A percentile compares a stretch with the other conserved stretches of the same genome.
phyloP scores from a whole-genome alignment of 2,797 vertebrate genomes.

The Argyrosomus regius region DNA sequence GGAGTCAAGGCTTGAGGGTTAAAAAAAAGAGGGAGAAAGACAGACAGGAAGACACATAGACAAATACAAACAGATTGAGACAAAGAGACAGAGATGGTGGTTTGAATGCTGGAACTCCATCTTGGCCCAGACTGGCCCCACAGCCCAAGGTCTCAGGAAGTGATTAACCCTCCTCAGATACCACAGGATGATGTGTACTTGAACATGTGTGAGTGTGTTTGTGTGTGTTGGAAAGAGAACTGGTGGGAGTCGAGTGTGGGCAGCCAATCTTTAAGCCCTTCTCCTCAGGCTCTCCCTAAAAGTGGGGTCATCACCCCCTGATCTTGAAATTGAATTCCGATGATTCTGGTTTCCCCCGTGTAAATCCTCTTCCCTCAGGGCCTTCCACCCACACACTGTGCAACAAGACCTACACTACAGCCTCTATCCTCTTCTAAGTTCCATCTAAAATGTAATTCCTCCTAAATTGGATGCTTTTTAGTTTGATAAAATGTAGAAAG shows the following conservation, averaged over 20 bases:
- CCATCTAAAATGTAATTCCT: slow-evolving; percentile 42
- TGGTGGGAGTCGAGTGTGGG: slow-evolving; percentile 67
- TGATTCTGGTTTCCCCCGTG: slow-evolving; percentile 72
- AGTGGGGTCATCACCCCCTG: slow-evolving; percentile 80
- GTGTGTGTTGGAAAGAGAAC: slow-evolving; percentile 42
- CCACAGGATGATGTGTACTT: slow-evolving; percentile 53
- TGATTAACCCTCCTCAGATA: slow-evolving; percentile 78
- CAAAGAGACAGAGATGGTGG: slow-evolving; percentile 44
- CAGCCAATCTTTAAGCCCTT: slow-evolving; percentile 72
- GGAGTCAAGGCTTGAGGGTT: slow-evolving; percentile 12
- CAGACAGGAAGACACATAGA: slow-evolving; percentile 28
- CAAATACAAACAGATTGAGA: slow-evolving; percentile 47
- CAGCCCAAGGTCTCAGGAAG: slow-evolving; percentile 76
- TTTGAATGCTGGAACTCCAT: slow-evolving; percentile 34
- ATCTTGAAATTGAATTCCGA: slow-evolving; percentile 84
- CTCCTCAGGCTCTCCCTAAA: slow-evolving; percentile 78
- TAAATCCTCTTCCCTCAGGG: slow-evolving; percentile 67
- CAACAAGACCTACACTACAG: slow-evolving; percentile 45
- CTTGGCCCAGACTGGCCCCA: slow-evolving; percentile 23
- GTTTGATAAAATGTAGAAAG: slow-evolving; percentile 21
- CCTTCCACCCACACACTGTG: slow-evolving; percentile 67
- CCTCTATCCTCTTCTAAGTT: slow-evolving; percentile 29
- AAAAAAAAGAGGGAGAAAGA: background rate
- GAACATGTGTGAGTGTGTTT: slow-evolving; percentile 31
- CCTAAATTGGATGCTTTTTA: slow-evolving; percentile 4